Evolutionary conservation across 2,888 invertebrate genomes (phyloP), one percentile per base, ranked within the genome.

Genomic region (Hypercompe scribonia): DNA sequence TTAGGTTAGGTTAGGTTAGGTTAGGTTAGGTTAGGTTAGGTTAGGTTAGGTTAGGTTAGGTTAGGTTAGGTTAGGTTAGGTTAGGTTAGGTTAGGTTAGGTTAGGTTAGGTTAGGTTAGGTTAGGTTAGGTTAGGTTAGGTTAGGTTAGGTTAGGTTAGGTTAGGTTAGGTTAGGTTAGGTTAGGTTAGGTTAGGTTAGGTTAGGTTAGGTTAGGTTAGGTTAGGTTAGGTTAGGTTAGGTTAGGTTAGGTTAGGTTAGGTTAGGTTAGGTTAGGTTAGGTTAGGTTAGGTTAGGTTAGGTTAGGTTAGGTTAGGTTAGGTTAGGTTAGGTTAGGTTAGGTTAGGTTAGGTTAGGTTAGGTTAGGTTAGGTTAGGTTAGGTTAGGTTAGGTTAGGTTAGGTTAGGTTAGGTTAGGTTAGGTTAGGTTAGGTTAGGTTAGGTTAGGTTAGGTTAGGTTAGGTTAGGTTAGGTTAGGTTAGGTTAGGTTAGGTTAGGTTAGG

Each of bases 1-100:
- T 54, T 54, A 54, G 54, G 54, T 54, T 54, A 54, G 54, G 54
- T 54, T 54, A 54, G 54, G 54, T 54, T 54, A 54, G 54, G 54
- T 54, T 54, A 54, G 54, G 54, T 54, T 54, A 54, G 54, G 54
- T 54, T 54, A 54, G 54, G 54, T 54, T 54, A 54, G 54, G 54
- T 54, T 54, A 54, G 54, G 54, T 54, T 54, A 54, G 54, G 54
- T 54, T 54, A 54, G 54, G 54, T 54, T 54, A 54, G 54, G 54
- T 54, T 54, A 54, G 54, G 54, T 54, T 54, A 54, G 54, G 54
- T 54, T 54, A 54, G 54, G 54, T 54, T 54, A 54, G 54, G 54
- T 54, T 54, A 54, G 54, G 54, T 54, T 54, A 54, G 54, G 54
- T 54, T 54, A 54, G 54, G 54, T 54, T 54, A 54, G 54, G 54